Evolutionary conservation across 2,113 vertebrate genomes (phyloP).

Genomic region (Zosterops borbonicus): DNA sequence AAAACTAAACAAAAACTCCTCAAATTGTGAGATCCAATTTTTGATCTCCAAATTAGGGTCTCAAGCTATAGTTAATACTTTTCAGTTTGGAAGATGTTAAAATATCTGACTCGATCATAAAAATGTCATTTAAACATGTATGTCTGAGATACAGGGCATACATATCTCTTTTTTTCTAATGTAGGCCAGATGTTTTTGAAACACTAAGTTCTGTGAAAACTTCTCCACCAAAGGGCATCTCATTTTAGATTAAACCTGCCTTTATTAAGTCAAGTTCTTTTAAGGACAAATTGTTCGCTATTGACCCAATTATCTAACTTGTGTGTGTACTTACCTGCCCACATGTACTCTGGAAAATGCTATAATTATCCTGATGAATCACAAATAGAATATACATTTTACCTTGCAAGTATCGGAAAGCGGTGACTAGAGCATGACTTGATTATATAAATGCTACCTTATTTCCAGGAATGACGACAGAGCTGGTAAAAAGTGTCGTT

Average conservation of each 20-base stretch:
- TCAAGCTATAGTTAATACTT: not conserved
- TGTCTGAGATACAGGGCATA: not conserved
- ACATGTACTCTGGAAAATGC: not conserved
- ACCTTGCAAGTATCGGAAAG: not conserved
- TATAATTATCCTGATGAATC: conserved; percentile 49
- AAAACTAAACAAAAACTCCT: not conserved
- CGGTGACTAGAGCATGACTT: not conserved
- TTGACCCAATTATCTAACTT: conserved; percentile 38
- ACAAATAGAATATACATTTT: conserved; percentile 45
- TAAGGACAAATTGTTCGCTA: conserved; percentile 7
- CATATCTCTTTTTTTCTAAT: not conserved
- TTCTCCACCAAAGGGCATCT: not conserved
- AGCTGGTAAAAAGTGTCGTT: not conserved
- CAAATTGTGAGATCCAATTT: not conserved
- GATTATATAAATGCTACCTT: conserved; percentile 53
- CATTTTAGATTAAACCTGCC: not conserved
- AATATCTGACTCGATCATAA: not conserved
- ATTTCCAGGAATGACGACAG: conserved; percentile 37
- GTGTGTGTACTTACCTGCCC: conserved; percentile 15
- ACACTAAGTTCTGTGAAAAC: not conserved
- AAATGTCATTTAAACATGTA: not conserved
- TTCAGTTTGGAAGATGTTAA: not conserved
- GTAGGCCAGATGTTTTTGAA: not conserved
- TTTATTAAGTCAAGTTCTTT: not conserved
- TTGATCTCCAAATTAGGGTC: not conserved